phyloP scores from a whole-genome alignment of 2,113 vertebrate species.

The Lucifuga dentata region DNA sequence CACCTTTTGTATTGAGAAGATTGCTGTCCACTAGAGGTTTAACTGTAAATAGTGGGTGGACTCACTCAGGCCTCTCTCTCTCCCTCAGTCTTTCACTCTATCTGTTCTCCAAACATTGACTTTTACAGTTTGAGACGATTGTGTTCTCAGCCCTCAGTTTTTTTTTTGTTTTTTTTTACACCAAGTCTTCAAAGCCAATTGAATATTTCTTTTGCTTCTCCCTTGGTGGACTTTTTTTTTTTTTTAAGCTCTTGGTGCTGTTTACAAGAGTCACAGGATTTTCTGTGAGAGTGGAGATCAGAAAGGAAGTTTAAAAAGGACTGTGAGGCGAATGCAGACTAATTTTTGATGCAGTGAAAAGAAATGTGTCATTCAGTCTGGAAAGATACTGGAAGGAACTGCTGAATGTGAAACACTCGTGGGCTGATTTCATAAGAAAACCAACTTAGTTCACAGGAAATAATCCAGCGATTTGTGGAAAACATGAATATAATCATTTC shows the following conservation, averaged over 20 bases:
- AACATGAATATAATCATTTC: too few relatives aligned
- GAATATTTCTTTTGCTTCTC: constrained; percentile 4
- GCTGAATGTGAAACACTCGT: too few relatives aligned
- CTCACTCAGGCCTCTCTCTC: too few relatives aligned
- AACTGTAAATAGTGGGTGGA: too few relatives aligned
- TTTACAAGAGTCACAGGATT: not conserved
- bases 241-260: constrained; percentile 13
- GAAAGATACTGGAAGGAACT: too few relatives aligned
- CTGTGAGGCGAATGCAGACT: not conserved
- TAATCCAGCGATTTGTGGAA: too few relatives aligned
- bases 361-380: not conserved
- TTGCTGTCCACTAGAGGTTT: constrained; percentile 12
- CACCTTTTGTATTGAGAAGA: not conserved
- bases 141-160: not conserved
- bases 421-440: too few relatives aligned
- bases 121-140: constrained; percentile 1
- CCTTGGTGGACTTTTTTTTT: constrained; percentile 18
- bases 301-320: not conserved
- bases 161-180: not conserved
- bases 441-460: too few relatives aligned
- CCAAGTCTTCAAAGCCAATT: constrained; percentile 21
- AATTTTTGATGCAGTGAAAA: not conserved
- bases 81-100: too few relatives aligned
- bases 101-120: constrained; percentile 24
- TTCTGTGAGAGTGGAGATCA: not conserved